A percentile compares a stretch with the other conserved stretches of the same genome.
phyloP scores from a whole-genome alignment of 1,140 invertebrate genomes.

The Subanguina moxae region DNA sequence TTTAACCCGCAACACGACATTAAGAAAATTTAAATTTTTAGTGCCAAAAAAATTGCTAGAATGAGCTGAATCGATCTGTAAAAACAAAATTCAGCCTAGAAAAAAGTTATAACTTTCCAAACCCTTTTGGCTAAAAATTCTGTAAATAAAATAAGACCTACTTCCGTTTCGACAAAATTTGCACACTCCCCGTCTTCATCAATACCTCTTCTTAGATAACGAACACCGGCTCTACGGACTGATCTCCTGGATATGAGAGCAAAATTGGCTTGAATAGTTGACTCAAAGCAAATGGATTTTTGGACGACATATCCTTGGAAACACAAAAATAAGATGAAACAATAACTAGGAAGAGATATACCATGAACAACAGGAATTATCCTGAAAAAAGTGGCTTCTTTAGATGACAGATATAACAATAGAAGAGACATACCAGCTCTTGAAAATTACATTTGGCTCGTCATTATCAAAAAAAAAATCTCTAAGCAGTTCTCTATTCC shows the following conservation, averaged over 20 bases:
- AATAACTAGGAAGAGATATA: too few relatives aligned
- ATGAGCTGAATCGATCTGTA: too few relatives aligned
- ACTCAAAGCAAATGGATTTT: conserved; percentile 34
- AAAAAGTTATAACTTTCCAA: too few relatives aligned
- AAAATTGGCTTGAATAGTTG: conserved; percentile 20
- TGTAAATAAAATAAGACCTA: conserved; percentile 59
- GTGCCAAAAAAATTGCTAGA: too few relatives aligned
- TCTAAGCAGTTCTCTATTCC: conserved; percentile 37
- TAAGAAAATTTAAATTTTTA: too few relatives aligned
- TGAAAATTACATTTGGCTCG: conserved; percentile 1
- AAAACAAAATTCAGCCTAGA: too few relatives aligned
- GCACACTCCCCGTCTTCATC: conserved; percentile 83
- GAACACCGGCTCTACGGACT: conserved; percentile 64
- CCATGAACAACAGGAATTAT: conserved; percentile 50
- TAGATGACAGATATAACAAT: background rate
- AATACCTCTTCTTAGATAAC: conserved; percentile 83
- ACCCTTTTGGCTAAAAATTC: too few relatives aligned
- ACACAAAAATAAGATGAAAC: too few relatives aligned
- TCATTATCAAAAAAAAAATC: conserved; percentile 34
- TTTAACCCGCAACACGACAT: too few relatives aligned
- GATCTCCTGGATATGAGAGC: conserved; percentile 55
- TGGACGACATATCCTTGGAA: conserved; percentile 33
- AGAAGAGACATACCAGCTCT: conserved; percentile 22
- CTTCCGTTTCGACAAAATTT: conserved; percentile 93
- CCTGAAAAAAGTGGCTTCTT: conserved; percentile 7